Base-by-base conservation (phyloP, 2,888 invertebrate genomes). In the Tinea trinotella region DNA sequence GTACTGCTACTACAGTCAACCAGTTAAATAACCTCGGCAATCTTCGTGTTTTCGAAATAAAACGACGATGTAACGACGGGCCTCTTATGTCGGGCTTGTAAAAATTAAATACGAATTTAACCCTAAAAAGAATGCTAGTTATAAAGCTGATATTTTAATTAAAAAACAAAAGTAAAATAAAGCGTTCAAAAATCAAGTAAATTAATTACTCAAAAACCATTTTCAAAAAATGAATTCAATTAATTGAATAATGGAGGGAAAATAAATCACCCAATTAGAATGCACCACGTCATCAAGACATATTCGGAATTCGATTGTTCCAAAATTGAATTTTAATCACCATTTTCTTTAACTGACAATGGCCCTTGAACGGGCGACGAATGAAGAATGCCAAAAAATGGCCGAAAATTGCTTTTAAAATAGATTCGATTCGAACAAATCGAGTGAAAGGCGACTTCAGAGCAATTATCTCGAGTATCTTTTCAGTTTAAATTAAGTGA, bases 281-380 rank as follows among this genome's bases (percentile, higher is more conserved):
- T 82, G 82, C 84, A 82, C 76, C 75, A 72, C 75, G 74, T 72
- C 72, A 67, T 63, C 67, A 70, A 64, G 69, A 76, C 77, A 80
- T 78, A 79, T 76, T 22, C 71, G n/a, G n/a, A 67, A 63, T 64
- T 62, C 68, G 76, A 85, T 83, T 85, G 84, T 84, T 76, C 83
- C 71, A 73, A 84, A 83, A 85, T 85, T 84, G 84, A 84, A 84
- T 85, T 85, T 84, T 85, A 85, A 85, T 85, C 81, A 82, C 83
- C 83, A 75, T 75, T 74, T 54, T 74, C 76, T 77, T 76, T 76
- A 65, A 52, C 71, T 75, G 68, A 84, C 83, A 85, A 85, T 78
- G 73, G 80, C 64, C 62, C 68, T 64, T 65, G 70, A 72, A 62
- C 67, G 64, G 22, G 61, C 58, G 58, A 60, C 59, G 62, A 61